Evolutionary conservation across 2,113 vertebrate genomes (phyloP), one percentile per base, ranked within the genome.

Genomic region (Gallinago media): DNA sequence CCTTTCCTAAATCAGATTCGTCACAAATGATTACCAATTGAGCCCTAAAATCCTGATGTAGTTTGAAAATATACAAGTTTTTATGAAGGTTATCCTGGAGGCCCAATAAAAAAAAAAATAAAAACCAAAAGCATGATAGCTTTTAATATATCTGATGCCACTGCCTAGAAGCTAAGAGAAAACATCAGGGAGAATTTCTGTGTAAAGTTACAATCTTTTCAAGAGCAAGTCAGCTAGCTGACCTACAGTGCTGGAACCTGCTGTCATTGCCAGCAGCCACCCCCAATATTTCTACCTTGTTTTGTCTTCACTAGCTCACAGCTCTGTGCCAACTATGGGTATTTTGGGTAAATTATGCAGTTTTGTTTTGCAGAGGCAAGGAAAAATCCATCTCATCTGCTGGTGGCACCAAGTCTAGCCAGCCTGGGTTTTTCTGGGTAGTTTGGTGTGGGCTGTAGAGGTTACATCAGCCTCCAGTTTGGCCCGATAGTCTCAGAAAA

Each of bases 1-100:
- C 89, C 67, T 94, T 93, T 83, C 27, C 86, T 92, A 91, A 96
- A 96, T 96, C 77, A 96, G 56, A 94, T 96, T 96, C 88, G 92
- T 96, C 77, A 95, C 89, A 96, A 91, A 91, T 81, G 42, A 85
- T 95, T 97, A 91, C 59, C 71, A 91, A 38, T 34, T 83, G 44
- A 92, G 63, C 34, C 55, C 75, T 96, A 89, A 89, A 92, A 80
- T 89, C 74, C 88, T 92, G 47, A 70, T 3, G 0, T 38, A 71
- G 32, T 66, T 96, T 85, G 80, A 89, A 96, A 96, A 86, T 31
- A 72, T 34, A 42, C 3, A 46, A 84, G n/a, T n/a, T 89, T 90
- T 94, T 85, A 55, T 75, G 56, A 88, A 52, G 19, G 71, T 66
- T 94, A 72, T 91, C 31, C 80, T 87, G 65, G 46, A 93, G 31